Evolutionary conservation across 2,888 invertebrate species (phyloP), one percentile per base, ranked within the genome.

Genomic region (Spilarctia lutea): DNA sequence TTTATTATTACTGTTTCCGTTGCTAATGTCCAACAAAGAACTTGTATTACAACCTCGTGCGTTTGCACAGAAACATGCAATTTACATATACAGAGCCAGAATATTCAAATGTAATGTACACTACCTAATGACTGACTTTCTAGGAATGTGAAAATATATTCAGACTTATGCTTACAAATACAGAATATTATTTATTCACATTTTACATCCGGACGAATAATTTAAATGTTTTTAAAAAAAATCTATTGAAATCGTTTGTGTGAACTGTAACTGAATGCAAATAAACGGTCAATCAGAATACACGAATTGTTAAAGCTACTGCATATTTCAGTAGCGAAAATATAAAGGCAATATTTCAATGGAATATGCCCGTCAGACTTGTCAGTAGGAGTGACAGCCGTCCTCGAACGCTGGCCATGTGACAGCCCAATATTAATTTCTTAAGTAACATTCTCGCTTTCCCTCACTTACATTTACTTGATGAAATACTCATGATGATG

Each of bases 391-490:
- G 77, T 85, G 85, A 85, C 85, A 75, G 78, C 74, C 66, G 82
- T 75, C 78, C 78, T 78, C 72, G 74, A 74, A 65, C 63, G 68
- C 67, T 79, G 69, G 80, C 79, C 85, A 83, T 83, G 82, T 86
- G 87, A 84, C 89, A 87, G 85, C 75, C 85, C 86, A 87, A 91
- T 92, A 92, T 91, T 93, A 91, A 93, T 94, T 92, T 90, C 91
- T 90, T 93, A 93, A 92, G 91, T 90, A 90, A 88, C 86, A 72
- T 75, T 79, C 83, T 63, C 83, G 87, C 52, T 69, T 24, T 88
- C 87, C 85, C 81, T 83, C 83, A 85, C 86, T 79, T 91, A 91
- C 92, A 92, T 92, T 92, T 90, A 84, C 86, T 90, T 92, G 91
- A 94, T 92, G 90, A 90, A 39, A 30, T 60, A 60, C 35, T 70